phyloP scores from a whole-genome alignment of 2,797 vertebrate genomes.

The Hydrophis major region DNA sequence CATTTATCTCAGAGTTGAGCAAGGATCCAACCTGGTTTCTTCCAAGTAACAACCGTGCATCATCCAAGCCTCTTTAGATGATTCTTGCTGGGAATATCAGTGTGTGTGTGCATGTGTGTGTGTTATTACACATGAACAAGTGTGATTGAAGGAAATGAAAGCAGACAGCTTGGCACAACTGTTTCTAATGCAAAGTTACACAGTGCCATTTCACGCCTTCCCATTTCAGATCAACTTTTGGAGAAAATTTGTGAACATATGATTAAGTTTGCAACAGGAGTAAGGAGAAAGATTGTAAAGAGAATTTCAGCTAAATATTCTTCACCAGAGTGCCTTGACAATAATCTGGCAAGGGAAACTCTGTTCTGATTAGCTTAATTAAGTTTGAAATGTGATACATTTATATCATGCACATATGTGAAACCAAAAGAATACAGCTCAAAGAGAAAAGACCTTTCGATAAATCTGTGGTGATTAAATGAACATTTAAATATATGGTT shows the following conservation, averaged over 20 bases:
- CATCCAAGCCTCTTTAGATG: neutral
- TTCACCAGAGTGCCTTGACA: neutral
- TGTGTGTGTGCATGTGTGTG: neutral
- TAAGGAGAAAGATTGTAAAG: neutral
- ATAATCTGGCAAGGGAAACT: slow-evolving; percentile 9
- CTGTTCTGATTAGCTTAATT: slow-evolving; percentile 10
- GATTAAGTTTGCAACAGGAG: slow-evolving; percentile 1
- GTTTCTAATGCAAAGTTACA: neutral
- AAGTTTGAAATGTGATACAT: slow-evolving; percentile 28
- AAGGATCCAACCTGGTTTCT: neutral
- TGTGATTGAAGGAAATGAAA: neutral
- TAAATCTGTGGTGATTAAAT: neutral
- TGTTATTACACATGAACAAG: neutral
- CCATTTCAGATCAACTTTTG: neutral
- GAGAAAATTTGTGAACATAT: slow-evolving; percentile 17
- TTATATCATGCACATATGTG: neutral
- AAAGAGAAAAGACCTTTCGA: neutral
- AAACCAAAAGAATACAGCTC: neutral
- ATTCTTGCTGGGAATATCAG: neutral
- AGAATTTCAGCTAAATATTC: neutral
- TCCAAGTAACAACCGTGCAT: neutral
- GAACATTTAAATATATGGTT: neutral
- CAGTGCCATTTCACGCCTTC: slow-evolving; percentile 5
- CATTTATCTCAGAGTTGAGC: neutral
- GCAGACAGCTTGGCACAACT: neutral